Evolutionary conservation across 2,888 invertebrate genomes (phyloP).

Genomic region (Drosophila multiciliata): DNA sequence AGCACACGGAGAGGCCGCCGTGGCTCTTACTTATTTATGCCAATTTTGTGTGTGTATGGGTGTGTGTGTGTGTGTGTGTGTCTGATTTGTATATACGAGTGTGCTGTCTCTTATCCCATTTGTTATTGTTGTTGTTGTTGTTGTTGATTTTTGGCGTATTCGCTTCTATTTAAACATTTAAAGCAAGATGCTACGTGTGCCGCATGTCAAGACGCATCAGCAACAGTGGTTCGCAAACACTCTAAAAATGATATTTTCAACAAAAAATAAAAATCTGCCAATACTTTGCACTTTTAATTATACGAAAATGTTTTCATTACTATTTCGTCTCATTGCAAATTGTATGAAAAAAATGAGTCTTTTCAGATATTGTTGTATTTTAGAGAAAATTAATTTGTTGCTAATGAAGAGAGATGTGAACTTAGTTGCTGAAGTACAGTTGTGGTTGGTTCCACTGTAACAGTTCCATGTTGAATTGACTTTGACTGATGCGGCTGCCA

Average conservation of each 20-base stretch:
- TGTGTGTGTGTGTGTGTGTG: slow-evolving; percentile 26
- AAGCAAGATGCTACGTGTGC: slow-evolving; percentile 69
- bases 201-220: slow-evolving; percentile 48
- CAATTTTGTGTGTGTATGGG: slow-evolving; percentile 56
- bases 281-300: background rate
- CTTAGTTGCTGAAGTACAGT: background rate
- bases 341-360: background rate
- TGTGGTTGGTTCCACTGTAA: slow-evolving; percentile 18
- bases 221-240: slow-evolving; percentile 23
- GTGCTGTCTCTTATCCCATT: slow-evolving; percentile 32
- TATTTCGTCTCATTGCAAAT: background rate
- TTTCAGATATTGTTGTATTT: background rate
- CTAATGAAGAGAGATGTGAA: background rate
- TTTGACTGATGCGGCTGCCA: slow-evolving; percentile 44
- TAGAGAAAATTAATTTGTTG: background rate
- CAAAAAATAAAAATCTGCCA: background rate
- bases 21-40: slow-evolving; percentile 77
- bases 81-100: slow-evolving; percentile 29
- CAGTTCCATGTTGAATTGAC: slow-evolving; percentile 20
- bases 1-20: slow-evolving; percentile 41
- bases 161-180: slow-evolving; percentile 74
- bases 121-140: slow-evolving; percentile 38
- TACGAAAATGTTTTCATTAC: background rate
- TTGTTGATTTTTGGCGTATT: slow-evolving; percentile 67
- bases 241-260: background rate